Conservation (phyloP, 2,797 vertebrate genomes). For the Epinephelus malabaricus region DNA sequence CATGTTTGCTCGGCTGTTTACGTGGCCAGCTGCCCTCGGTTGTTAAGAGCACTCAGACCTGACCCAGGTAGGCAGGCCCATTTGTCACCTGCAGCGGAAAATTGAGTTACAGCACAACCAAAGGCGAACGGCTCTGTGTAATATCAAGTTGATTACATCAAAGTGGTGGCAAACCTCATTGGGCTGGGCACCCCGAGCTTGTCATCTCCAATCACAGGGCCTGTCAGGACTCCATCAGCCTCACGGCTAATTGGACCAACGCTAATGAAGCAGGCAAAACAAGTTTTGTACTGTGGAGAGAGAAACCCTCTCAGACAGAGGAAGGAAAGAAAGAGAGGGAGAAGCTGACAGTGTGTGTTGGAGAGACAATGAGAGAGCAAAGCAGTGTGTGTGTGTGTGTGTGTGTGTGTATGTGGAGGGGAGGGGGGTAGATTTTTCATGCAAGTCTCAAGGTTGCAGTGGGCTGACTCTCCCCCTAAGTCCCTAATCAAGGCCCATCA, state of each 20-base stretch:
- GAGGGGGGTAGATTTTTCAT: constrained; percentile 83
- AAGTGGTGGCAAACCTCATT: constrained; percentile 99
- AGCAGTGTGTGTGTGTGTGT: constrained; percentile 32
- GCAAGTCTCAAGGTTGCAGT: constrained; percentile 96
- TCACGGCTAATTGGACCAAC: constrained; percentile 99
- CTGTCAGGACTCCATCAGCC: constrained; percentile 99
- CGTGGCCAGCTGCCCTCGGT: constrained; percentile 75
- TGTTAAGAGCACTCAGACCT: constrained; percentile 83
- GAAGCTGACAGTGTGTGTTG: constrained; percentile 69
- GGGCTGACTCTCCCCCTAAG: constrained; percentile 92
- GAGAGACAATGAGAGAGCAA: constrained; percentile 77
- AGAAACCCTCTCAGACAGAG: constrained; percentile 71
- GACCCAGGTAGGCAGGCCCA: constrained; percentile 92
- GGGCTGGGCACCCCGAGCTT: constrained; percentile 96
- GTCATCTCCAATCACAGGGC: constrained; percentile 99
- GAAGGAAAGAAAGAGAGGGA: constrained; percentile 74
- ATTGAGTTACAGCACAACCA: constrained; percentile 99
- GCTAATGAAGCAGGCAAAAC: constrained; percentile 99
- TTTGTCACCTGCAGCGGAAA: constrained; percentile 99
- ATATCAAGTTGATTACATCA: constrained; percentile 99
- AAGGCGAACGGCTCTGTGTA: constrained; percentile 98
- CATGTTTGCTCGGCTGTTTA: constrained; percentile 73
- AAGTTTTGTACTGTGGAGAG: constrained; percentile 92
- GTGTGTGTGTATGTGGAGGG: constrained; percentile 32
- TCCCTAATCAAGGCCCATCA: constrained; percentile 92